Evolutionary conservation across 2,888 invertebrate genomes (phyloP), one percentile per base, ranked within the genome.

Genomic region (Crocallis elinguaria): DNA sequence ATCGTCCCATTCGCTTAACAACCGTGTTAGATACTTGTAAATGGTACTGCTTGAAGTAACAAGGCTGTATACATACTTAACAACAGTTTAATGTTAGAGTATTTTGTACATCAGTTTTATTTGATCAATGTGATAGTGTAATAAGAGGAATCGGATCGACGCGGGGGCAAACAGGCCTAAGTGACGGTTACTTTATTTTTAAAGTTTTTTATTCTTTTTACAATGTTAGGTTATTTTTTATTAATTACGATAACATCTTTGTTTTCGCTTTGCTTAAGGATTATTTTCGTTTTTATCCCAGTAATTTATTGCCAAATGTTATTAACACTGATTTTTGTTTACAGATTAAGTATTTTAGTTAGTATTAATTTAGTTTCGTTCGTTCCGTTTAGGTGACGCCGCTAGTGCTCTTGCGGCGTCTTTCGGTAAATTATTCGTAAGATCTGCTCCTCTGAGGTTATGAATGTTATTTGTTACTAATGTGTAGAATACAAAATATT

Each of bases 381-480:
- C 62, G 55, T 69, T 64, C 57, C 44, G 39, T 49, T 42, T 62
- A 17, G 57, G 44, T 38, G 16, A 29, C 58, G 57, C 60, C 19
- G 56, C 51, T 11, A 58, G 50, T 42, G 48, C 51, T 41, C 49
- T 39, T 60, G 60, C 50, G 62, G 54, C 62, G 57, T 64, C 62
- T 36, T 32, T 39, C 66, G 62, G 68, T 79, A 76, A 81, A 67
- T 84, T 84, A 84, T 79, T 72, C 73, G 73, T 88, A 89, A 90
- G 90, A 89, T 89, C 88, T 91, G 89, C 88, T 83, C 86, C 85
- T 88, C 79, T 88, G 83, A 90, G 87, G 87, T 88, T 88, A 88
- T 88, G 81, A 88, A 91, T 86, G 89, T 90, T 91, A 88, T 83
- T 89, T 92, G 92, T 92, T 92, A 91, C 91, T 92, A 90, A 92